phyloP scores from a whole-genome alignment of 2,888 invertebrate species.

The Epinotia nisella region DNA sequence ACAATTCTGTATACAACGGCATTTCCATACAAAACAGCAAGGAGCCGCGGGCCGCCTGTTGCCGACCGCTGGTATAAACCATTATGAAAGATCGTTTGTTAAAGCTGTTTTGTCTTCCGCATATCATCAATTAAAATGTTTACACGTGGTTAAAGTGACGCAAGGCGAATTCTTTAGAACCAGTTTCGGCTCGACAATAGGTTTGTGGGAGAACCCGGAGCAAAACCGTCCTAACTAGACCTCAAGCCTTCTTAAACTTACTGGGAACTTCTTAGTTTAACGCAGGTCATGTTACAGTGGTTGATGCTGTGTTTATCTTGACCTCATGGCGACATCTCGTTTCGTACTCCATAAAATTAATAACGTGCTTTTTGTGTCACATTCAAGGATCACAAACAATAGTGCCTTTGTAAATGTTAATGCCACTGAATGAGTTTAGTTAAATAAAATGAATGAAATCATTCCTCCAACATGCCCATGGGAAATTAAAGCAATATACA shows the following conservation, averaged over 20 bases:
- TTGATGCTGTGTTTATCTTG: constrained; percentile 65
- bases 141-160: constrained; percentile 79
- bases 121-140: constrained; percentile 82
- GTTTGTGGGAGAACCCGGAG: constrained; percentile 72
- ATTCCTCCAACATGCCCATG: constrained; percentile 43
- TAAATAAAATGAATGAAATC: constrained; percentile 46
- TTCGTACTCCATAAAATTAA: constrained; percentile 75
- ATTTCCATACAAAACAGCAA: no score
- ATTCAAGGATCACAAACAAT: constrained; percentile 70
- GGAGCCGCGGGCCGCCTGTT: no score
- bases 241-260: constrained; percentile 54
- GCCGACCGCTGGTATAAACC: constrained; percentile 49
- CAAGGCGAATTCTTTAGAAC: constrained; percentile 75
- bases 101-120: constrained; percentile 76
- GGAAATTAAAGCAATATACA: constrained; percentile 32
- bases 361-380: constrained; percentile 75
- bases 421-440: constrained; percentile 40
- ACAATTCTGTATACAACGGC: no score
- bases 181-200: constrained; percentile 74
- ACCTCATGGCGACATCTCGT: constrained; percentile 77
- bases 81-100: constrained; percentile 65
- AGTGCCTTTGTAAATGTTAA: constrained; percentile 48
- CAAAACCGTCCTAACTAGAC: constrained; percentile 68
- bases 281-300: constrained; percentile 62
- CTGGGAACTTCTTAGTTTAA: constrained; percentile 49